phyloP scores from a whole-genome alignment of 2,113 vertebrate species.

The Phycodurus eques region DNA sequence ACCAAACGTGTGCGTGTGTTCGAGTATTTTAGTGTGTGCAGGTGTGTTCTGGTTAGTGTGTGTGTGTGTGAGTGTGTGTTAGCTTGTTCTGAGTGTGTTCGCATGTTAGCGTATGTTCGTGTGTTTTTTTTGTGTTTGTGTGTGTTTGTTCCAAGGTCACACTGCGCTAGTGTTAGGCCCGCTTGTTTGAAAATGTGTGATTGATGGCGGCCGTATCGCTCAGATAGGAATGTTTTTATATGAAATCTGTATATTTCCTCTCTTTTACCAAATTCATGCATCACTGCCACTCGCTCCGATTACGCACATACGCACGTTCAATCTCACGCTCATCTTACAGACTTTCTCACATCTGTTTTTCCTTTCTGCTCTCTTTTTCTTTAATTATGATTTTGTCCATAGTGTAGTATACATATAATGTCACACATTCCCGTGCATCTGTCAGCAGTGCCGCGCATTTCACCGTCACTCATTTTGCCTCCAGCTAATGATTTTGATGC shows the following conservation, averaged over 20 bases:
- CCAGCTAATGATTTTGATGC: conserved; percentile 40
- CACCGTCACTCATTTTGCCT: conserved; percentile 36
- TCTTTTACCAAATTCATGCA: conserved; percentile 96
- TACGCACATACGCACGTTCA: conserved; percentile 83
- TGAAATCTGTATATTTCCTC: conserved; percentile 86
- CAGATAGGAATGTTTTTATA: conserved; percentile 85
- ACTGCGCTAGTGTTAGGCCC: not conserved
- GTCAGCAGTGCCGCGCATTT: conserved; percentile 21
- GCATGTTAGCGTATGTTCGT: not conserved
- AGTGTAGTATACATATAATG: not conserved
- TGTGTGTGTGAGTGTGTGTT: not conserved
- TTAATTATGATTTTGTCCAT: conserved; percentile 1
- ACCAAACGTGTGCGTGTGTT: too few relatives aligned
- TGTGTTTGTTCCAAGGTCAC: not conserved
- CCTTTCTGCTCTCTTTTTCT: conserved; percentile 58
- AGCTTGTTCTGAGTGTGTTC: not conserved
- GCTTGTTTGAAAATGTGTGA: conserved; percentile 86
- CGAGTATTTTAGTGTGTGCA: too few relatives aligned
- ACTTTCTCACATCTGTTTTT: conserved; percentile 37
- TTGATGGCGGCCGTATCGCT: conserved; percentile 90
- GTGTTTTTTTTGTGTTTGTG: not conserved
- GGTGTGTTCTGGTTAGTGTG: too few relatives aligned
- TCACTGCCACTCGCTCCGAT: conserved; percentile 91
- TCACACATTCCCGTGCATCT: conserved; percentile 29
- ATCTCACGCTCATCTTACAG: conserved; percentile 14